Base-by-base conservation (phyloP, 2,797 vertebrate species). In the Adrianichthys oophorus region DNA sequence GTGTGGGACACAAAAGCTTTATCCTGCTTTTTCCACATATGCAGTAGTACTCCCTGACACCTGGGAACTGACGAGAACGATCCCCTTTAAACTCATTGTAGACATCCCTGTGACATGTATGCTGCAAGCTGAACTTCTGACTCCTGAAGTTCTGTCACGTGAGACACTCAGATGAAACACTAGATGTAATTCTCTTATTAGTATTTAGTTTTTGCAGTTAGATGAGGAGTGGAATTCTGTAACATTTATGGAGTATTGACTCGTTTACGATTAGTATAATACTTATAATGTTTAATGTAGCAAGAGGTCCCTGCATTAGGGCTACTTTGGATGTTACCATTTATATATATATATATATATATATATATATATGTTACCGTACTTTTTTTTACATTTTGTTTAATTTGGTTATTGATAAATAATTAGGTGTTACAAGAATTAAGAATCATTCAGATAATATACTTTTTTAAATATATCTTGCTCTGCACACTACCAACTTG, bases 401-500 rank as follows among this genome's bases (percentile, higher is more conserved):
- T 45, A 55, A 60, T 54, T 53, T 44, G 43, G 41, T 40, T 5
- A 59, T 23, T 62, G 72, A 70, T 59, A 62, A 52, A 41, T 57
- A 37, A 37, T 37, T 37, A 37, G 32, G 10, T 37, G 32, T 37
- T 37, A 37, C 32, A 37, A 37, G 32, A 12, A 12, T 37, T 37
- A 12, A 12, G 32, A 37, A 37, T 68, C 42, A 51, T 55, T 50
- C 17, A 57, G 69, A 57, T 52, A 15, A 42, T 48, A 42, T 37
- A 7, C 4, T 41, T 19, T 43, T 7, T 15, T 46, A 41, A 29
- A 16, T 70, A 29, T 24, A 59, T 16, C 64, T 70, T 75, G 72
- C 14, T 59, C 54, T 76, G 64, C 63, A 69, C 60, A 68, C 19
- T 52, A 76, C 78, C 75, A 68, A 67, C 70, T 75, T 70, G 62